Evolutionary conservation across 2,113 vertebrate species (phyloP), one percentile per base, ranked within the genome.

Genomic region (Dunckerocampus dactyliophorus): DNA sequence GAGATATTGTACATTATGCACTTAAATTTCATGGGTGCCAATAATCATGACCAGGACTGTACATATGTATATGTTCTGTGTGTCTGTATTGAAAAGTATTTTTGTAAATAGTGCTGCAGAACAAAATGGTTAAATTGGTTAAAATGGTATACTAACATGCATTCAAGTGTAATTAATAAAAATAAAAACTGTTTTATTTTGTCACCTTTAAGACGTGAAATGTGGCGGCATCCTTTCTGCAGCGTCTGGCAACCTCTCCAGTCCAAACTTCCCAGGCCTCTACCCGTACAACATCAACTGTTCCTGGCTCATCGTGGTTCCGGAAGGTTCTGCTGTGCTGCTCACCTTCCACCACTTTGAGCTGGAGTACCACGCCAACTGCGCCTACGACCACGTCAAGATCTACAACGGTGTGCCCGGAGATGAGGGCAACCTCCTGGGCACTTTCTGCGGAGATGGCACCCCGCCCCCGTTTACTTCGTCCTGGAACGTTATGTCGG

Each of bases 201-300:
- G 21, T 62, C 12, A 57, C 53, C 21, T 9, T 17, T 53, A 20
- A 99, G 97, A 94, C 63, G 91, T 99, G 76, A 99, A 99, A 89
- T 99, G 97, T 16, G 97, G 97, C 3, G 96, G 95, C 2, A 92
- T 99, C 61, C 93, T 98, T 17, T 95, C 95, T 0, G 92, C 94
- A n/a, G 82, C 92, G 13, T 89, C 89, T 0, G 95, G 95, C 47
- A 98, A 99, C 66, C 90, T 99, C 81, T 95, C 93, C 78, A 97
- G 95, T 71, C 97, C 97, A 42, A 99, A 99, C 88, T 99, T 97
- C 85, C 97, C 97, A 0, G 90, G 92, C 28, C 80, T 78, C 15
- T 99, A 99, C 66, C 97, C 97, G 3, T 95, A 94, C 11, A 88
- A 94, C 83, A 94, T 89, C 0, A 91, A 95, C 70, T 98, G 97